These are phyloP conservation scores for Agriotes lineatus DNA, from an alignment of 2,888 invertebrate species.

Conservation along the genomic window DNA sequence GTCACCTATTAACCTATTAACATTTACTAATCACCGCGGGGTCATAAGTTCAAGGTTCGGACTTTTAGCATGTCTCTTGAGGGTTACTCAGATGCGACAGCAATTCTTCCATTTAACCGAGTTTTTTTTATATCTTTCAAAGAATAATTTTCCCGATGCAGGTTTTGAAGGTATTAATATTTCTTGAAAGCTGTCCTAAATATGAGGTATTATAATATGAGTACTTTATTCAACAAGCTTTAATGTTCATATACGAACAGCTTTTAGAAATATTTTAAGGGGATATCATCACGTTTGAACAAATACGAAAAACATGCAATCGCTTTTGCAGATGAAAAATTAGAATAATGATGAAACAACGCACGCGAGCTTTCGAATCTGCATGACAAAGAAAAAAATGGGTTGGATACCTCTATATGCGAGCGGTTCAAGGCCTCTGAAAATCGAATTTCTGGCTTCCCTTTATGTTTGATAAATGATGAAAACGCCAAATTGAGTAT, in stretches of 20 bases:
- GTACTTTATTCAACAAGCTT: no score
- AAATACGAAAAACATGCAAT: conserved; percentile 1
- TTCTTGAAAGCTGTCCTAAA: no score
- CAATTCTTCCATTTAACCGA: no score
- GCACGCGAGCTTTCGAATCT: conserved; percentile 8
- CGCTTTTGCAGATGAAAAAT: conserved; percentile 9
- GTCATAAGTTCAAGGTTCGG: conserved; percentile 13
- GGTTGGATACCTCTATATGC: not conserved
- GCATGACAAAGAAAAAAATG: conserved; percentile 10
- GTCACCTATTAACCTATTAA: conserved; percentile 11
- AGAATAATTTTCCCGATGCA: no score
- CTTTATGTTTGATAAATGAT: not conserved
- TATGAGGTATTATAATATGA: no score
- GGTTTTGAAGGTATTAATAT: no score
- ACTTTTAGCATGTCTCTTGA: no score
- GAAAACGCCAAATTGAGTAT: not conserved
- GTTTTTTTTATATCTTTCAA: no score
- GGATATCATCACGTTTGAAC: not conserved
- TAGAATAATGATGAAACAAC: conserved; percentile 2
- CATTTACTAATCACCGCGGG: not conserved
- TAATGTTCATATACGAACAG: no score
- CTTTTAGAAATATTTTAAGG: not conserved
- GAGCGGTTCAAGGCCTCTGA: not conserved
- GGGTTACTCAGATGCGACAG: no score
- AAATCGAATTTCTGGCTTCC: not conserved